phyloP scores from a whole-genome alignment of 2,888 invertebrate genomes.

The Sialis fuliginosa region DNA sequence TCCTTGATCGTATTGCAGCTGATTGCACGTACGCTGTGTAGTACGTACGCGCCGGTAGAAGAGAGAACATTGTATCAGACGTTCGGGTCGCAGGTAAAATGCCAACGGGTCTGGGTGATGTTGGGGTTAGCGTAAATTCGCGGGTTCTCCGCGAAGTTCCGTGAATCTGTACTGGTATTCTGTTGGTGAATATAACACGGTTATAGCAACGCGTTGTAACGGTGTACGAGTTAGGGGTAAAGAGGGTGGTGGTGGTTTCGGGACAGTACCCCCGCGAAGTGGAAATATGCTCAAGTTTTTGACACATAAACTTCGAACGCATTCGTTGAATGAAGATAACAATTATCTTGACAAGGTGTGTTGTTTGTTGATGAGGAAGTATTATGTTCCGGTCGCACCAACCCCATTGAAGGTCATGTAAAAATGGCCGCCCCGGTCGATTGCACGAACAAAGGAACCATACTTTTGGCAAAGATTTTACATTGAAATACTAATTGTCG shows the following conservation, averaged over 20 bases:
- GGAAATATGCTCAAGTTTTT: conserved; percentile 72
- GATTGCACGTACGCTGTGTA: conserved; percentile 29
- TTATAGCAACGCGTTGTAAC: neutral
- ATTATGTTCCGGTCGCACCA: conserved; percentile 13
- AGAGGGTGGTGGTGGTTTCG: neutral
- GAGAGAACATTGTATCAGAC: conserved; percentile 16
- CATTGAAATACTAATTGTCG: conserved; percentile 2
- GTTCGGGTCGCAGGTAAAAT: conserved; percentile 12
- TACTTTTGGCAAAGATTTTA: conserved; percentile 16
- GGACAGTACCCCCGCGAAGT: conserved; percentile 18
- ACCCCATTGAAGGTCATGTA: conserved; percentile 31
- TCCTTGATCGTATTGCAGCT: conserved; percentile 30
- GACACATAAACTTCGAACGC: conserved; percentile 70
- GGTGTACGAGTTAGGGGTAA: too few species aligned
- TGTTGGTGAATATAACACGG: neutral
- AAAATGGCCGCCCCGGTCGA: conserved; percentile 39
- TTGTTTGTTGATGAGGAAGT: conserved; percentile 7
- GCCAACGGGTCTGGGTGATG: conserved; percentile 5
- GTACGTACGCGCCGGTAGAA: conserved; percentile 23
- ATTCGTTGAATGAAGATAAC: conserved; percentile 66
- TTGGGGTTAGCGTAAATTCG: neutral
- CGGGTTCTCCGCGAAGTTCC: neutral
- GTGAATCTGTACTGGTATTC: neutral
- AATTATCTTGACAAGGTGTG: conserved; percentile 55
- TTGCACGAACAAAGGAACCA: conserved; percentile 41